phyloP scores from a whole-genome alignment of 2,797 vertebrate species.

The Galago senegalensis region DNA sequence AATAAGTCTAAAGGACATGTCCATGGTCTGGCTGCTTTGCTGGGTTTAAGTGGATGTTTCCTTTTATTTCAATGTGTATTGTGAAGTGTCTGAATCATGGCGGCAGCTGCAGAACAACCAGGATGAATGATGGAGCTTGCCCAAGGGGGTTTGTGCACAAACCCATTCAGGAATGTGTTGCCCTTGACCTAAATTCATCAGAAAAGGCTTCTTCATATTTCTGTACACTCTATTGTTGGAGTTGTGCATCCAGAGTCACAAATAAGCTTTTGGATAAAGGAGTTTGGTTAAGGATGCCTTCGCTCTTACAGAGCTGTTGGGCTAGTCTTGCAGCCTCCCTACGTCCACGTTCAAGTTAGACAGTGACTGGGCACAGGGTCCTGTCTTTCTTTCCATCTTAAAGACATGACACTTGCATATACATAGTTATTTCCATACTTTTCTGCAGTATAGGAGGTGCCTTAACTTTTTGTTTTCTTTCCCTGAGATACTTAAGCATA shows the following conservation, averaged over 20 bases:
- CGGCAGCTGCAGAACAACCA: neutral
- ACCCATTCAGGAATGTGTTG: slow-evolving; percentile 58
- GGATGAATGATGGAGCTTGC: slow-evolving; percentile 13
- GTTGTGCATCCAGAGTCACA: slow-evolving; percentile 78
- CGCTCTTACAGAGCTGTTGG: neutral
- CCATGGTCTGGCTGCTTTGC: neutral
- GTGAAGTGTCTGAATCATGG: neutral
- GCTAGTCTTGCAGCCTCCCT: slow-evolving; percentile 17
- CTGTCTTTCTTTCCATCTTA: neutral
- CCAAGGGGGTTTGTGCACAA: neutral
- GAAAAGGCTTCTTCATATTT: slow-evolving; percentile 59
- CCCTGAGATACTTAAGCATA: neutral
- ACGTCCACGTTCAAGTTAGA: slow-evolving; percentile 44
- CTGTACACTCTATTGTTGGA: slow-evolving; percentile 46
- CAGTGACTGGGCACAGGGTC: neutral
- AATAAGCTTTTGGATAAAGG: slow-evolving; percentile 67
- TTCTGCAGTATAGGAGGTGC: neutral
- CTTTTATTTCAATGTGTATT: neutral
- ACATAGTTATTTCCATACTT: neutral
- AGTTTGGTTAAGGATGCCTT: slow-evolving; percentile 70
- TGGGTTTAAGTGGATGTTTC: neutral
- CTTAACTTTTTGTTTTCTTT: slow-evolving; percentile 6
- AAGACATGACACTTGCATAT: neutral
- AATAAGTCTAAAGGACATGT: neutral
- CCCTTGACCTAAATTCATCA: slow-evolving; percentile 72